phyloP scores from a whole-genome alignment of 1,140 invertebrate genomes.

The Trichogramma pretiosum region DNA sequence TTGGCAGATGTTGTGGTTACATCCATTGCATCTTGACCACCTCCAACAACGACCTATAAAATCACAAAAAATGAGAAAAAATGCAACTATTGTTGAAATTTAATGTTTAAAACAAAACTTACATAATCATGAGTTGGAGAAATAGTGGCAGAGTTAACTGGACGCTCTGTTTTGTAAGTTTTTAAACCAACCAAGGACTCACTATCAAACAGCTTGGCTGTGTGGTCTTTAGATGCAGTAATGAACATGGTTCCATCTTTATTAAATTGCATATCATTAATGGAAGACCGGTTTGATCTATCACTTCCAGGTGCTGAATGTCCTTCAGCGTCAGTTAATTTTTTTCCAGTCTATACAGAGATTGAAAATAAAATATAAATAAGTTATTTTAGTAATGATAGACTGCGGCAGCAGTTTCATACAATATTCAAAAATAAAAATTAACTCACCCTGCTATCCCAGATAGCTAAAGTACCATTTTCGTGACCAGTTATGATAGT shows the following conservation, averaged over 20 bases:
- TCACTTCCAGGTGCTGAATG: constrained; percentile 73
- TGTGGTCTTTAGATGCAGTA: constrained; percentile 89
- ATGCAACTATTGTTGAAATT: too few species aligned
- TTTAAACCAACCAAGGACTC: constrained; percentile 78
- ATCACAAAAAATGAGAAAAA: too few species aligned
- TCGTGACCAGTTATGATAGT: constrained; percentile 90
- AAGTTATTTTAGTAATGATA: neutral
- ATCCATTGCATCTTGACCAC: constrained; percentile 98
- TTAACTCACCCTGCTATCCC: constrained; percentile 76
- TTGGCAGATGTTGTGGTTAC: constrained; percentile 94
- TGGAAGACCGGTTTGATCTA: too few species aligned
- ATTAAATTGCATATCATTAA: constrained; percentile 93
- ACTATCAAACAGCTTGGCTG: constrained; percentile 88
- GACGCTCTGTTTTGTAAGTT: constrained; percentile 91
- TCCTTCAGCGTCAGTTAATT: constrained; percentile 60
- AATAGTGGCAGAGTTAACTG: constrained; percentile 92
- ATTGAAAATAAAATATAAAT: constrained; percentile 5
- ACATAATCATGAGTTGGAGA: constrained; percentile 91
- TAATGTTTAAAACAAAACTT: too few species aligned
- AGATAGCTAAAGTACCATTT: constrained; percentile 81
- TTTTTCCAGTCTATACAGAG: constrained; percentile 77
- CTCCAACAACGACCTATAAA: constrained; percentile 76
- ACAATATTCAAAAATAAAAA: too few species aligned
- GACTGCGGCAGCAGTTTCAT: too few species aligned
- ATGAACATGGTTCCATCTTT: constrained; percentile 94